phyloP scores from a whole-genome alignment of 2,113 vertebrate genomes.

The Mobula hypostoma region DNA sequence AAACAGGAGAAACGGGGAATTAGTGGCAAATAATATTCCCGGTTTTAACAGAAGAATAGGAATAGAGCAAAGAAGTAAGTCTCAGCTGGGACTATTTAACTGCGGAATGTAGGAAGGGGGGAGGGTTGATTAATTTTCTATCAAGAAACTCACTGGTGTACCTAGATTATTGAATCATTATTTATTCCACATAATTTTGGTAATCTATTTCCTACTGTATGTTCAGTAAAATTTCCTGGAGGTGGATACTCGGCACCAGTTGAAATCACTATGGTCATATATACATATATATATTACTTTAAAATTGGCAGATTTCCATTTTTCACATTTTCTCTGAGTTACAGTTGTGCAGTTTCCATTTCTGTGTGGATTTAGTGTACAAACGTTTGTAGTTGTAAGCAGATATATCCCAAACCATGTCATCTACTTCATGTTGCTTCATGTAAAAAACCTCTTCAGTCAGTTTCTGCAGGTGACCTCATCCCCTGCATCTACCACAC shows the following conservation, averaged over 20 bases:
- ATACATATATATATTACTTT: too few relatives aligned
- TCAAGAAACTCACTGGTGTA: not conserved
- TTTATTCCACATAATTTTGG: not conserved
- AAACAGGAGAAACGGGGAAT: too few relatives aligned
- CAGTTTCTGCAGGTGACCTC: not conserved
- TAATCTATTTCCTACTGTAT: not conserved
- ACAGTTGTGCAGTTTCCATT: not conserved
- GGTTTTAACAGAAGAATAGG: too few relatives aligned
- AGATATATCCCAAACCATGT: not conserved
- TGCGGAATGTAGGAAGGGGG: not conserved
- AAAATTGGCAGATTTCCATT: not conserved
- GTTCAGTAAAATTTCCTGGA: not conserved
- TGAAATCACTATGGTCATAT: not conserved
- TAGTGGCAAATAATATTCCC: too few relatives aligned
- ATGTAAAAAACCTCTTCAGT: not conserved
- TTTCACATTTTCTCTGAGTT: not conserved
- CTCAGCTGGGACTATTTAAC: not conserved
- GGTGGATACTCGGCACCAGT: not conserved
- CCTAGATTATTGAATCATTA: not conserved
- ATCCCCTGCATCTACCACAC: not conserved
- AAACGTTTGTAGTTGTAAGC: not conserved
- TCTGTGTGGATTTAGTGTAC: not conserved
- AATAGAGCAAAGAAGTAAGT: too few relatives aligned
- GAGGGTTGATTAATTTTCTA: not conserved
- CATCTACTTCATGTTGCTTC: not conserved